Evolutionary conservation across 2,113 vertebrate species (phyloP), one percentile per base, ranked within the genome.

Genomic region (Strix uralensis): DNA sequence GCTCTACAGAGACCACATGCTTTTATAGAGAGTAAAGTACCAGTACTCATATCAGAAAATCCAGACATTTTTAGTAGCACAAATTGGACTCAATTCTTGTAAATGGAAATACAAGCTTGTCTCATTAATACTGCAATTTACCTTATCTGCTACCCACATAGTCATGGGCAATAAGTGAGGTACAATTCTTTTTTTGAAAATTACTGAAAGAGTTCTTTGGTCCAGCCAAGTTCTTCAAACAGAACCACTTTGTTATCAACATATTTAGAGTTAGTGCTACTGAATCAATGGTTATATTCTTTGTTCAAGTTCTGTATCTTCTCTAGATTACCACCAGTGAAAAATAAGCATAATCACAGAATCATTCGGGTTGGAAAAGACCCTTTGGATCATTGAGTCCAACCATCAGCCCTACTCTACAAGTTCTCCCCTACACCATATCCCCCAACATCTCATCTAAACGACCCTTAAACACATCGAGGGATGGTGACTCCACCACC

Each of bases 91-190:
- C 2, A 2, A 54, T 54, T 94, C 44, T 92, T 87, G 86, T 67
- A 94, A 85, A 81, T 54, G 61, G 81, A 85, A 95, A 94, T 49
- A 92, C 36, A 87, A 91, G 36, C 71, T 36, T 69, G 90, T 27
- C 62, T 94, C 87, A 87, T 85, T 91, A 93, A 91, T 46, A 82
- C 22, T 82, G 71, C 81, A 85, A 32, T 93, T 90, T 81, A 75
- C 62, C 32, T 91, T 89, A 96, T 69, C 92, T 93, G 44, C 57
- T 67, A 42, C 17, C 15, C 36, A 51, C 30, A 66, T 2, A 77
- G 57, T 27, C 54, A 58, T 2, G 5, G 40, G 49, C 81, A 92
- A 57, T n/a, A 81, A 73, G 47, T 16, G 40, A 94, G 25, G 22
- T 79, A 81, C 27, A 87, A 34, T 40, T 94, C 32, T 34, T 71